Evolutionary conservation across 2,888 invertebrate genomes (phyloP).

Genomic region (Neoaliturus tenellus): DNA sequence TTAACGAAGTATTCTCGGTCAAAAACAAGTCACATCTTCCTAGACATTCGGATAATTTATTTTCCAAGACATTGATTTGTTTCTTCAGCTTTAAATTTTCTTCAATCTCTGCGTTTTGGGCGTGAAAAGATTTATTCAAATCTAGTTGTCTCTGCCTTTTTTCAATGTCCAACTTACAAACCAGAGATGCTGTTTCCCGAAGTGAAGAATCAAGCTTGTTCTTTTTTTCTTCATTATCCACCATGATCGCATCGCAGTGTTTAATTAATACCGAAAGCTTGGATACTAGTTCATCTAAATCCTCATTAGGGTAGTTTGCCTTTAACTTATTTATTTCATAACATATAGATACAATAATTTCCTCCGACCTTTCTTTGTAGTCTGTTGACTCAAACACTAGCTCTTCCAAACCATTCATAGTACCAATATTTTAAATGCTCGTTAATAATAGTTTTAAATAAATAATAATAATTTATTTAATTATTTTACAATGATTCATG

Average conservation of each 20-base stretch:
- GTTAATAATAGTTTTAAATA: too few species aligned
- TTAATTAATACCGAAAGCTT: neutral
- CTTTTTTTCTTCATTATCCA: neutral
- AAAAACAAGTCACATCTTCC: neutral
- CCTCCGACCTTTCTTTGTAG: neutral
- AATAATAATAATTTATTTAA: too few species aligned
- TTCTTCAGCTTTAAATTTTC: neutral
- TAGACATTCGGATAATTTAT: neutral
- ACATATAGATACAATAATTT: neutral
- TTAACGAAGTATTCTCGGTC: neutral
- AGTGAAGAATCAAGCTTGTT: neutral
- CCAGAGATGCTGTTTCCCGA: neutral
- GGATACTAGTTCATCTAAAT: neutral
- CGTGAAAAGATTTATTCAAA: neutral
- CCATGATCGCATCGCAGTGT: neutral
- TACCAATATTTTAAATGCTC: too few species aligned
- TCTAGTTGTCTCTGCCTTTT: neutral
- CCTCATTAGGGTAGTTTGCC: neutral
- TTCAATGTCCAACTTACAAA: neutral
- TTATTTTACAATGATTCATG: too few species aligned
- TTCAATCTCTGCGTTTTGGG: neutral
- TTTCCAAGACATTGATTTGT: neutral
- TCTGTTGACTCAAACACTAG: neutral
- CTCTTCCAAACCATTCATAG: neutral
- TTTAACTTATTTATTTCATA: neutral